Evolutionary conservation across 2,888 invertebrate species (phyloP), one percentile per base, ranked within the genome.

Genomic region (Bombylius discolor): DNA sequence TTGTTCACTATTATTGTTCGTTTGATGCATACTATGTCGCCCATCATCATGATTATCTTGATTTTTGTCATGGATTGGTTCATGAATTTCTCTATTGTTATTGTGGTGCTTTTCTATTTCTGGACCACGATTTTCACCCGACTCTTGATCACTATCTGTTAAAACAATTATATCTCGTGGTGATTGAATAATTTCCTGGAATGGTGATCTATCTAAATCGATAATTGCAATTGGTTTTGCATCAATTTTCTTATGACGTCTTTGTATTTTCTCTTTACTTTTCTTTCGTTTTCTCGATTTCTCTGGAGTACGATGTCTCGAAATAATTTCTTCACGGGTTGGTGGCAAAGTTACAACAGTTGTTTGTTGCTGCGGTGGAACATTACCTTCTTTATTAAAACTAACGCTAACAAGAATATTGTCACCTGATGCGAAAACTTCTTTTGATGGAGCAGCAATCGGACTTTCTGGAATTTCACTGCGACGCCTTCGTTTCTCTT

Each of bases 391-490:
- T 64, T 89, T 88, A 69, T 87, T 86, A 73, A 93, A 94, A 72
- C 90, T 92, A 23, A 94, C 90, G 74, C 91, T 92, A 12, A 94
- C 92, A 61, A 94, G 80, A 66, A 94, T 93, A 70, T 92, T 93
- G 73, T 93, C 90, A 5, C 93, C 93, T 12, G 92, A 91, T 0
- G 93, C 90, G 70, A 91, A 93, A 5, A 94, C 90, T 74, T 92
- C 92, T 70, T 93, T 93, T 4, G 87, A 87, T 1, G 89, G 87
- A 52, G 78, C 80, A 53, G 78, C 80, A 49, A 72, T 66, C 64
- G 66, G 59, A 55, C 64, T 59, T 66, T 68, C 54, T 62, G 66
- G 47, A 66, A 67, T 57, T 70, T 70, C 58, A 70, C 62, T 65
- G 61, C 52, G 49, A 67, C 45, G 61, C 51, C 58, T 67, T 64